These are phyloP conservation scores for Aurelia coerulea DNA, from an alignment of 30 jellyfish, hydroid and myxozoan species.

Conservation along the genomic window DNA sequence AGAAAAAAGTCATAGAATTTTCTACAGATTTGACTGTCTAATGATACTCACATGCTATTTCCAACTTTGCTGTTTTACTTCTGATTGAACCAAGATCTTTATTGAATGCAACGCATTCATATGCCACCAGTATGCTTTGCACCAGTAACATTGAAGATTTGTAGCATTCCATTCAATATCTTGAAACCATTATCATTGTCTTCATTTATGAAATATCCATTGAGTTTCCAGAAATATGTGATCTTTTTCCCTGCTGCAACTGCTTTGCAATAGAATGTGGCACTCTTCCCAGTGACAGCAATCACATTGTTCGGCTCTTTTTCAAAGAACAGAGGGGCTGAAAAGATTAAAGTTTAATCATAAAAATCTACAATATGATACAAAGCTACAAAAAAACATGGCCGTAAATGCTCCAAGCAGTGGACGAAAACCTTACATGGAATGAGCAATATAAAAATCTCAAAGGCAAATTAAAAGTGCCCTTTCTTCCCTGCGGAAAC, in stretches of 20 bases:
- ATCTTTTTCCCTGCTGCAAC: background rate
- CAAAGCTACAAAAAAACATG: no score
- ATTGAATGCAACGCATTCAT: conserved; percentile 19
- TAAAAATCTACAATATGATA: no score
- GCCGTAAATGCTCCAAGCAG: no score
- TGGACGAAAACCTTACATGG: no score
- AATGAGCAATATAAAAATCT: no score
- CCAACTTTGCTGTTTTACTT: conserved; percentile 15
- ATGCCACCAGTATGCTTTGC: background rate
- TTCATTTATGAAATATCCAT: background rate
- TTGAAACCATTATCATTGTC: background rate
- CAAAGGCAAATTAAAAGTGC: no score
- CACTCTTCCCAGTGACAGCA: conserved; percentile 5
- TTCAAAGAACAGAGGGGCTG: background rate
- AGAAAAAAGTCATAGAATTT: no score
- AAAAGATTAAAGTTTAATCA: no score
- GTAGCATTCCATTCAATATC: background rate
- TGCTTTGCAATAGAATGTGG: conserved; percentile 21
- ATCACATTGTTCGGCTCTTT: conserved; percentile 1
- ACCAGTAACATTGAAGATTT: background rate
- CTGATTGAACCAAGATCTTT: conserved; percentile 9
- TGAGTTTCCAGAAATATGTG: conserved; percentile 12
- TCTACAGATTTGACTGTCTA: no score
- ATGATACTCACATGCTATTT: conserved; percentile 20
- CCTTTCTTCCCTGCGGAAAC: no score